These are phyloP conservation scores for Yponomeuta cagnagella DNA, from an alignment of 2,888 invertebrate species.

Conservation along the genomic window DNA sequence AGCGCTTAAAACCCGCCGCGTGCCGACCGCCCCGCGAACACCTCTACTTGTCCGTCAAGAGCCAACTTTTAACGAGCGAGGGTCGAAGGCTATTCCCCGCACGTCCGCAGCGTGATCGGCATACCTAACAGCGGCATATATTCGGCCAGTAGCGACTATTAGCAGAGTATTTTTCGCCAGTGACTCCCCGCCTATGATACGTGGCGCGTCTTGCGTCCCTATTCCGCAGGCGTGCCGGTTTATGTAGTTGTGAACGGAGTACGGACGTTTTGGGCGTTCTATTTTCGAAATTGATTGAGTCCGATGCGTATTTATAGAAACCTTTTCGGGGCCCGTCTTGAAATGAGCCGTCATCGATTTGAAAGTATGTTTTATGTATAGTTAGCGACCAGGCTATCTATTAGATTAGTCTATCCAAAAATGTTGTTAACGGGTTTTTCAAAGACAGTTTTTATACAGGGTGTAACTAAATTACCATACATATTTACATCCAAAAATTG, in stretches of 20 bases:
- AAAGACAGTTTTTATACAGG: no score
- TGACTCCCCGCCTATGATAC: not conserved
- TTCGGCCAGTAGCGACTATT: constrained; percentile 4
- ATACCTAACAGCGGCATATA: not conserved
- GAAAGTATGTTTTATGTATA: not conserved
- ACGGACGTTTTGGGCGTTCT: not conserved
- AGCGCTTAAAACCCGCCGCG: not conserved
- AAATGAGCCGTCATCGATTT: not conserved
- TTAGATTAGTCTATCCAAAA: no score
- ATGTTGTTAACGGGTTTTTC: no score
- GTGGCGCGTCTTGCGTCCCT: not conserved
- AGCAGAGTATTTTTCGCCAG: constrained; percentile 5
- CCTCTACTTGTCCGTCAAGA: not conserved
- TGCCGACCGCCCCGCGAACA: not conserved
- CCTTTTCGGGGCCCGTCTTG: not conserved
- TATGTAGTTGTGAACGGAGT: not conserved
- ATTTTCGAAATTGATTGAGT: constrained; percentile 1
- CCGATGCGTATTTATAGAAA: not conserved
- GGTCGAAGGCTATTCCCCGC: not conserved
- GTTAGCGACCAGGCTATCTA: no score
- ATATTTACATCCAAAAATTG: no score
- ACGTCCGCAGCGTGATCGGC: not conserved
- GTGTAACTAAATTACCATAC: no score
- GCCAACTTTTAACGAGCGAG: constrained; percentile 7
- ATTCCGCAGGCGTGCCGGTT: not conserved